Conservation (phyloP, 2,888 invertebrate genomes). For the Leistus spinibarbis region DNA sequence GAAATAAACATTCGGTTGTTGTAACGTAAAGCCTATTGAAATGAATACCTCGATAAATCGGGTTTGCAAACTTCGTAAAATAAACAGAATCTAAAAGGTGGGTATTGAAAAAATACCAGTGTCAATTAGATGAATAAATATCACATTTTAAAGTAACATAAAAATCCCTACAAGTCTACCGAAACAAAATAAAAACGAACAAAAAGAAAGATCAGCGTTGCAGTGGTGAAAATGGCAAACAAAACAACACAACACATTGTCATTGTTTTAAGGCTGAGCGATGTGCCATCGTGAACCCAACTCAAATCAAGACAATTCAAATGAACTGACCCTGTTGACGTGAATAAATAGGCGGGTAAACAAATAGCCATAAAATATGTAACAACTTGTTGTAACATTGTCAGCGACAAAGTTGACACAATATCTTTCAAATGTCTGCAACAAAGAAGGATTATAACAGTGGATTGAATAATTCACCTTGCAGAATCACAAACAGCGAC, state of each 20-base stretch:
- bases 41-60: neutral
- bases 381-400: slow-evolving; percentile 28
- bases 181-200: neutral
- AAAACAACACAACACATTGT: neutral
- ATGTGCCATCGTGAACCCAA: neutral
- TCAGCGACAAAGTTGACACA: slow-evolving; percentile 17
- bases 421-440: slow-evolving; percentile 23
- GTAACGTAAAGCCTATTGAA: neutral
- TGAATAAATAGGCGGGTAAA: slow-evolving; percentile 21
- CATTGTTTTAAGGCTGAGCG: neutral
- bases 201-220: neutral
- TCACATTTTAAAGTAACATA: neutral
- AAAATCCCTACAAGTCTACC: neutral
- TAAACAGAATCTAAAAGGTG: neutral
- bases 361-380: slow-evolving; percentile 25
- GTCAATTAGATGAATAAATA: neutral
- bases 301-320: neutral
- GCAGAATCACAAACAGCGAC: neutral
- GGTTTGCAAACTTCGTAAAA: neutral
- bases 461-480: neutral
- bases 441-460: neutral
- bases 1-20: no score
- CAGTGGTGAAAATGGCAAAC: neutral
- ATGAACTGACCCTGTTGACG: slow-evolving; percentile 16
- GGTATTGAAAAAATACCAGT: neutral